Base-by-base conservation (phyloP, 2,113 vertebrate species). In the Epinephelus fuscoguttatus region DNA sequence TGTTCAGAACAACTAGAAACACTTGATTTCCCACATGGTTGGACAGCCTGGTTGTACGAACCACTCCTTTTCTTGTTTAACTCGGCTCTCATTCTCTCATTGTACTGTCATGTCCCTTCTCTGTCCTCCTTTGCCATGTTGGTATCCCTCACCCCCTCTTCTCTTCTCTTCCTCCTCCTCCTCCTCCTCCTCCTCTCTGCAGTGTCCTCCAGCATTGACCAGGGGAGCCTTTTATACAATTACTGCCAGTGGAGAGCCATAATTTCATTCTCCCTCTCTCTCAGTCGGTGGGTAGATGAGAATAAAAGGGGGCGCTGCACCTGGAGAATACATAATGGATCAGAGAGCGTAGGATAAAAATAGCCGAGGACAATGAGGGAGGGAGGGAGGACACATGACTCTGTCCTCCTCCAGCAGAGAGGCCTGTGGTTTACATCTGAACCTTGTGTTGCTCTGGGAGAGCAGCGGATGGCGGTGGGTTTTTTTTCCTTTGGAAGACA, bases 341-440 rank as follows among this genome's bases (percentile, higher is more conserved):
- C 80, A 85, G 85, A 83, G 89, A 81, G 70, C 11, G 40, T 15
- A 56, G 78, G 60, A 59, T 85, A 85, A 82, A 91, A 91, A 91
- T 88, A 92, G 84, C 77, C 19, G 27, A 62, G 73, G 69, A 70
- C 17, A 23, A 4, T 0, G 50, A 78, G 77, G 57, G 70, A n/a
- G 17, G 47, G 61, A 33, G 12, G 47, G 52, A 49, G 64, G 75
- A 72, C 40, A 71, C 57, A 67, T 61, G 64, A 74, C 50, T 81
- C 64, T 7, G 15, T 70, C 71, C 64, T 75, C 68, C 73, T 77
- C 27, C 73, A 19, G 70, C 68, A 30, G 40, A 33, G 63, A 78
- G 78, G 78, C 86, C 86, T 85, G 79, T 57, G 70, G 70, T 82
- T 88, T 67, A 40, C 82, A 79, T 79, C 2, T 82, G 40, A 88